Percentiles rank a stretch among this genome's conserved stretches.
Conservation (phyloP, 2,888 invertebrate species). For the Ametastegia equiseti region DNA sequence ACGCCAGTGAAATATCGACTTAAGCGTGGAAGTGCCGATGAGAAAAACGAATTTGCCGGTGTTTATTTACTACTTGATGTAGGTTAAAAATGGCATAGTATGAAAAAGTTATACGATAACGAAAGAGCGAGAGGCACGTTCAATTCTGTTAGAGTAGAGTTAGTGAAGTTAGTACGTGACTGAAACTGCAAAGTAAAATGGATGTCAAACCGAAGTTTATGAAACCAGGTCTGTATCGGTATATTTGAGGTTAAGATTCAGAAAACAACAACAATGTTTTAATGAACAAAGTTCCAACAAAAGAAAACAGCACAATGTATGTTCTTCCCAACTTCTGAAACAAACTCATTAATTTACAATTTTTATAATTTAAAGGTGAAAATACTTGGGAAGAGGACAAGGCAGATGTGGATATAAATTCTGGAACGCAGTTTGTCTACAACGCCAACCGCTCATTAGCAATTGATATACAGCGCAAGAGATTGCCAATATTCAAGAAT, state of each 20-base stretch:
- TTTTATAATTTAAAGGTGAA: constrained; percentile 62
- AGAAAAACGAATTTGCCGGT: no score
- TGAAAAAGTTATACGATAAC: no score
- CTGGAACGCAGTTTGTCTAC: constrained; percentile 85
- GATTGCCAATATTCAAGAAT: constrained; percentile 91
- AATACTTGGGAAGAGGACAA: constrained; percentile 74
- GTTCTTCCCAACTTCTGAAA: neutral
- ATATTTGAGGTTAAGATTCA: constrained; percentile 2
- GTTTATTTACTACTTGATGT: no score
- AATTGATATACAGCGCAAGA: constrained; percentile 89
- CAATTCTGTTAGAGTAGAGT: neutral
- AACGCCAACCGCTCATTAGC: constrained; percentile 92
- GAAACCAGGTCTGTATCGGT: constrained; percentile 10
- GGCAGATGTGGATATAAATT: constrained; percentile 79
- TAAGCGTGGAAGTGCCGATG: no score
- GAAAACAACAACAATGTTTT: neutral
- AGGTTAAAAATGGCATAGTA: neutral
- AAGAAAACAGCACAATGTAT: neutral
- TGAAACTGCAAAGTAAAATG: neutral
- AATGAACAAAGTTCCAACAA: no score
- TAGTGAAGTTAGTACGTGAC: neutral
- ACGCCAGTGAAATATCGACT: no score
- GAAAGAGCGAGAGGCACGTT: no score
- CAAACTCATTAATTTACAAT: neutral
- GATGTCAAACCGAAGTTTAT: constrained; percentile 27